phyloP scores from a whole-genome alignment of 2,113 vertebrate species.

The Ammodytes marinus region DNA sequence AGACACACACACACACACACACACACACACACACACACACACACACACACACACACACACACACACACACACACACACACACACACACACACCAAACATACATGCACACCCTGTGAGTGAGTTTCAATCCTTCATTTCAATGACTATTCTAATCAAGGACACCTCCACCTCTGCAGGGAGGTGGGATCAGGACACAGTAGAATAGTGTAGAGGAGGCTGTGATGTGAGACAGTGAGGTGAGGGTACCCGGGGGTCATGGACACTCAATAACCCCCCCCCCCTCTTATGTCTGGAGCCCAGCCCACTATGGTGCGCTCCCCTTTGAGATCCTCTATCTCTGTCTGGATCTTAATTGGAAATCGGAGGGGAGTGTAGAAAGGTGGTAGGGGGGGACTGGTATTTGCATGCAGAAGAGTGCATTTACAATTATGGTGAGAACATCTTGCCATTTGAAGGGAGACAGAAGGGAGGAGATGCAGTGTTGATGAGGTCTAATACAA shows the following conservation, averaged over 20 bases:
- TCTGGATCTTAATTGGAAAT: slow-evolving; percentile 86
- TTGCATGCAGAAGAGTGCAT: slow-evolving; percentile 65
- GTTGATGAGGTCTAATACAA: slow-evolving; percentile 22
- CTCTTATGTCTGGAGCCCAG: slow-evolving; percentile 41
- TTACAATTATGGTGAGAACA: slow-evolving; percentile 65
- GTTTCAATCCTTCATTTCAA: slow-evolving; percentile 45
- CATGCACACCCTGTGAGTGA: neutral
- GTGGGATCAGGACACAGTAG: slow-evolving; percentile 32
- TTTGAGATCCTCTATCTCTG: slow-evolving; percentile 75
- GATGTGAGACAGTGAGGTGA: slow-evolving; percentile 45
- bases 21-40: slow-evolving; percentile 24
- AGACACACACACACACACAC: slow-evolving; percentile 17
- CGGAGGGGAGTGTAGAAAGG: slow-evolving; percentile 25
- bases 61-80: slow-evolving; percentile 17
- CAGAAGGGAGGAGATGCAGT: slow-evolving; percentile 1
- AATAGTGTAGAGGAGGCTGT: slow-evolving; percentile 16
- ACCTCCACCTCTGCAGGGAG: slow-evolving; percentile 38
- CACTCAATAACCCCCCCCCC: slow-evolving; percentile 63
- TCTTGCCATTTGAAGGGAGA: slow-evolving; percentile 52
- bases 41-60: slow-evolving; percentile 16
- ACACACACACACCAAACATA: neutral
- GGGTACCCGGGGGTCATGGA: slow-evolving; percentile 61
- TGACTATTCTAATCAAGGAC: slow-evolving; percentile 63
- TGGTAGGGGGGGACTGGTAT: slow-evolving; percentile 33
- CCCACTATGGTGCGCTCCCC: slow-evolving; percentile 35